Conservation (phyloP, 2,888 invertebrate genomes). For the Chymomyza amoena region DNA sequence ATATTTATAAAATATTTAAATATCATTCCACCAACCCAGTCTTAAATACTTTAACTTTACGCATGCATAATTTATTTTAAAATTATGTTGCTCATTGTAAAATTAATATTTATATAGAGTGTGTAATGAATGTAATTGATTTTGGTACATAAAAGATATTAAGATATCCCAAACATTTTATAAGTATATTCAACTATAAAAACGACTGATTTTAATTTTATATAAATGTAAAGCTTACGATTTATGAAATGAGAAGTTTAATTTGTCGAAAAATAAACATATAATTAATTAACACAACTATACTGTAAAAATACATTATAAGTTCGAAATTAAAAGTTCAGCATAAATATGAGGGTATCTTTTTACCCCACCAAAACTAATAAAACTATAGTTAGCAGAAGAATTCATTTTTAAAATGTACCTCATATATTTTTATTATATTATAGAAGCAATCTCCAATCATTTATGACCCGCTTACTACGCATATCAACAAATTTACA, state of each 20-base stretch:
- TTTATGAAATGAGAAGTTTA: neutral
- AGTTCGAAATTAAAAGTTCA: conserved; percentile 3
- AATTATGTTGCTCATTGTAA: neutral
- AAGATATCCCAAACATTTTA: conserved; percentile 3
- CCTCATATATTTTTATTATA: neutral
- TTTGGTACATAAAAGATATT: neutral
- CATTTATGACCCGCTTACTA: neutral
- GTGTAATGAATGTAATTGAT: neutral
- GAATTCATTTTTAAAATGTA: neutral
- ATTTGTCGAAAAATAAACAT: neutral
- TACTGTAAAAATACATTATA: neutral
- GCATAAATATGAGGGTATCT: conserved; percentile 44
- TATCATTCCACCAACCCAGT: neutral
- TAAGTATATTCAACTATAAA: conserved; percentile 42
- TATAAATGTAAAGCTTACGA: neutral
- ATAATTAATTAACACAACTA: neutral
- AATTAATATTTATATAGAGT: neutral
- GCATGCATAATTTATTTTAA: neutral
- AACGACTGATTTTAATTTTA: conserved; percentile 55
- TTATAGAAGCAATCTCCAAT: neutral
- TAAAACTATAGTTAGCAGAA: conserved; percentile 20
- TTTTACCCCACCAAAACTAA: conserved; percentile 40
- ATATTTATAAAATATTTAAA: neutral
- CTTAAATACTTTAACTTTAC: neutral
- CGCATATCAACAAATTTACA: neutral